Evolutionary conservation across 2,797 vertebrate genomes (phyloP).

Genomic region (Philypnodon macrostomus): DNA sequence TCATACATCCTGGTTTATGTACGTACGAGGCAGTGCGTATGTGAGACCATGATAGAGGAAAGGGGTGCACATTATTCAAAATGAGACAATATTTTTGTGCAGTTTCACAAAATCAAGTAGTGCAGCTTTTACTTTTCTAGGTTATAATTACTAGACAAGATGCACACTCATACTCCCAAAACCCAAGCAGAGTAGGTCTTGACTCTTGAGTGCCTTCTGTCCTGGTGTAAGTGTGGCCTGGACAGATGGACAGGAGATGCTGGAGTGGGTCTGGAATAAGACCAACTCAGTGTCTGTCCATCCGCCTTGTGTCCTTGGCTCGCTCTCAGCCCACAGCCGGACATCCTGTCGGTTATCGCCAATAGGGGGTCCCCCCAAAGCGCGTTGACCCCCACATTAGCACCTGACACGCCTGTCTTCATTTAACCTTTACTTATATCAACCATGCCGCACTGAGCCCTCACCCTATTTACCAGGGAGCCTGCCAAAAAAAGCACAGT

Average conservation of each 20-base stretch:
- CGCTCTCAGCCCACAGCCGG: constrained; percentile 53
- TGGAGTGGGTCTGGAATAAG: constrained; percentile 58
- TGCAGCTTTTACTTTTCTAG: constrained; percentile 34
- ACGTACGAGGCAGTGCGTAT: no score
- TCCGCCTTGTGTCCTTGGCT: constrained; percentile 62
- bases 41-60: no score
- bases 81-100: no score
- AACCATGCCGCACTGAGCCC: constrained; percentile 47
- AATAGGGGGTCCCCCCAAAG: constrained; percentile 34
- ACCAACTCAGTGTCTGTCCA: constrained; percentile 67
- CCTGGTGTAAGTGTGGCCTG: constrained; percentile 39
- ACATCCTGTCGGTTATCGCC: constrained; percentile 59
- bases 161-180: constrained; percentile 44
- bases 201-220: constrained; percentile 55
- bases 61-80: no score
- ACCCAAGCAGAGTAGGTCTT: constrained; percentile 54
- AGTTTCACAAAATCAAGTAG: no score
- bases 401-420: constrained; percentile 67
- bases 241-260: constrained; percentile 74
- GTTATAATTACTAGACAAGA: constrained; percentile 44
- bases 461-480: constrained; percentile 29
- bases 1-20: no score
- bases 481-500: constrained; percentile 41
- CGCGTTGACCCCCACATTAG: constrained; percentile 51
- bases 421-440: constrained; percentile 70